Base-by-base conservation (phyloP, 2,888 invertebrate genomes). In the Papilio protenor region DNA sequence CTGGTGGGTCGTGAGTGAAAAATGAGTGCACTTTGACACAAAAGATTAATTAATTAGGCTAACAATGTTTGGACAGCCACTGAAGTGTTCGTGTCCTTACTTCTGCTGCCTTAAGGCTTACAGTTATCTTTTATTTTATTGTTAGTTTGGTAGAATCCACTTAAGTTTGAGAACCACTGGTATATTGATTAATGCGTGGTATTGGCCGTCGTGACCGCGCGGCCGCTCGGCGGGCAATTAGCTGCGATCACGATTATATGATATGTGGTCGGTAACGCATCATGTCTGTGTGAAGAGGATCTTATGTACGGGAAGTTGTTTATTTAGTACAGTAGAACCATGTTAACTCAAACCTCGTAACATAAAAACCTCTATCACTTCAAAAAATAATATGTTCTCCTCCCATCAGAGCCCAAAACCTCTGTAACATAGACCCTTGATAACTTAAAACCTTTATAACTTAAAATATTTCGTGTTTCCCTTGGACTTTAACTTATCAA, bases 171-270 rank as follows among this genome's bases (percentile, higher is more conserved):
- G 11, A 21, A 57, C 57, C 21, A 21, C 21, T 57, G 57, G 57
- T 64, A 16, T 8, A 5, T 40, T 64, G 64, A 64, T 64, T 18
- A 64, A 64, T 64, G 40, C 40, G 10, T 64, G 64, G 64, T 18
- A n/a, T 16, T 27, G 61, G 12, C 23, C 12, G 33, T 64, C 64
- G 64, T 64, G 64, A 64, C 27, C 61, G 64, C 40, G 70, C 85
- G 87, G 78, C 85, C 85, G 87, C 87, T 87, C 80, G 83, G 84
- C 80, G 83, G 85, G 89, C 92, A 94, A 94, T 94, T 94, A 94
- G 93, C 84, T 79, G 74, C n/a, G 87, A 87, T 92, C 94, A 94
- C 94, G 94, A 94, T 80, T 81, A 85, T 82, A 89, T 93, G 93
- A 94, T 94, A 91, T 94, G 94, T 94, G 92, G 90, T 90, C 85